A percentile compares a stretch with the other conserved stretches of the same genome.
These are phyloP conservation scores for Spodoptera littoralis DNA, from an alignment of 2,888 invertebrate species.

Conservation along the genomic window DNA sequence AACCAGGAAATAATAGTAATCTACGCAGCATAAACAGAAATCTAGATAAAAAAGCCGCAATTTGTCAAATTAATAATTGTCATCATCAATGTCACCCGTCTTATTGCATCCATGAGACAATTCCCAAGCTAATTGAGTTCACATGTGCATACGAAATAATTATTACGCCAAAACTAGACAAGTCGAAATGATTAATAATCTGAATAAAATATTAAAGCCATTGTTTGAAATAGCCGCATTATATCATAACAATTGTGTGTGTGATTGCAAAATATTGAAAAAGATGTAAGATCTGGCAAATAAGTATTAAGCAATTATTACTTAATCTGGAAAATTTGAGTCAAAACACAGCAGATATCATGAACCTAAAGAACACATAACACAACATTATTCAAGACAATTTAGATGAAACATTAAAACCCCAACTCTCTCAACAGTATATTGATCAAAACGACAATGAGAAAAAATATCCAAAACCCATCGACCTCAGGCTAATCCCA, in stretches of 20 bases:
- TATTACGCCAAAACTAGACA: conserved; percentile 1
- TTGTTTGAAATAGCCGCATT: conserved; percentile 22
- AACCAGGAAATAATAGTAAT: no score
- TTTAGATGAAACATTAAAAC: no score
- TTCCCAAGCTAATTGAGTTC: conserved; percentile 32
- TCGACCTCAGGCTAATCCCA: conserved; percentile 5
- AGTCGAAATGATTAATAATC: conserved; percentile 32
- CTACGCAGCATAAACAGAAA: no score
- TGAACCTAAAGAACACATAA: no score
- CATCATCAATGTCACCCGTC: no score
- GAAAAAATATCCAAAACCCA: conserved; percentile 8
- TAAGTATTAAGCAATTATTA: no score
- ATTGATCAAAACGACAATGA: conserved; percentile 8
- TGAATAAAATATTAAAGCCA: conserved; percentile 28
- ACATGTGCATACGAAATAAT: conserved; percentile 22
- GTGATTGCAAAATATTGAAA: conserved; percentile 7
- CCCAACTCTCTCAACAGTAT: background rate
- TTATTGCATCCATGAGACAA: conserved; percentile 16
- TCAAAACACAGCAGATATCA: no score
- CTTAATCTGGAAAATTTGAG: no score
- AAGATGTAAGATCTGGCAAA: no score
- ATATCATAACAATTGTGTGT: background rate
- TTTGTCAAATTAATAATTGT: no score
- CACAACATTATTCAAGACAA: no score
- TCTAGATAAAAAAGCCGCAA: no score